Conservation (phyloP, 2,113 vertebrate species). For the Cranoglanis bouderius region DNA sequence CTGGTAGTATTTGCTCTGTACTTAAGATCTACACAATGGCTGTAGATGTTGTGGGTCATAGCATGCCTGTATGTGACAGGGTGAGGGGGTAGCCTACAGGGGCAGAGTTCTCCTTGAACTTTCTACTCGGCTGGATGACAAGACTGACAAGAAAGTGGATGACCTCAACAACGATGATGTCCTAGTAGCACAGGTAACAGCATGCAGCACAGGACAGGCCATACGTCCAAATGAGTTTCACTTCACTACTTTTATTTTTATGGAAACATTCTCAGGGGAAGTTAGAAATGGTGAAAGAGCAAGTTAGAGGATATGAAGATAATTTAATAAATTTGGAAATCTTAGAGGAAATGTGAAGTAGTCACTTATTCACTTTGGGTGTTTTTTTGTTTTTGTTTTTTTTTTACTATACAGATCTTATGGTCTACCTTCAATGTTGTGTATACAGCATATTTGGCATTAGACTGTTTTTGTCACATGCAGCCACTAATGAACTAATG, state of each 20-base stretch:
- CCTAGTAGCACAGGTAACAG: slow-evolving; percentile 87
- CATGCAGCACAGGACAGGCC: not conserved
- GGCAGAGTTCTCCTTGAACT: slow-evolving; percentile 91
- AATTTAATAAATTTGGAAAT: not conserved
- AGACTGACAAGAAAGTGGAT: slow-evolving; percentile 81
- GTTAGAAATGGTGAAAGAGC: not conserved
- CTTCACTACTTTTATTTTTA: not conserved
- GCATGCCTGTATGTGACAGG: slow-evolving; percentile 72
- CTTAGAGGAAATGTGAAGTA: not conserved
- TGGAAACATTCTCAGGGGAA: not conserved
- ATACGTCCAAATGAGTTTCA: not conserved
- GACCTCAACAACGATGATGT: slow-evolving; percentile 86
- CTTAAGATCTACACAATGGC: not conserved
- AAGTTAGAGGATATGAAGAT: not conserved
- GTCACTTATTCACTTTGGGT: not conserved
- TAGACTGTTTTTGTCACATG: not conserved
- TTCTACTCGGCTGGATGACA: slow-evolving; percentile 82
- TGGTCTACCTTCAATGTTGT: not conserved
- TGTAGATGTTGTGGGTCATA: slow-evolving; percentile 10
- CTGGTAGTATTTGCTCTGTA: not conserved
- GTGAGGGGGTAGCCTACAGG: slow-evolving; percentile 93
- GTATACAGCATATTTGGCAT: not conserved
- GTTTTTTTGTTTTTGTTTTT: not conserved
- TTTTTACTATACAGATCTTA: not conserved
- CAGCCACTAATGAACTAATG: not conserved